These are phyloP conservation scores for Cistogaster globosa DNA, from an alignment of 2,888 invertebrate genomes.

Conservation along the genomic window DNA sequence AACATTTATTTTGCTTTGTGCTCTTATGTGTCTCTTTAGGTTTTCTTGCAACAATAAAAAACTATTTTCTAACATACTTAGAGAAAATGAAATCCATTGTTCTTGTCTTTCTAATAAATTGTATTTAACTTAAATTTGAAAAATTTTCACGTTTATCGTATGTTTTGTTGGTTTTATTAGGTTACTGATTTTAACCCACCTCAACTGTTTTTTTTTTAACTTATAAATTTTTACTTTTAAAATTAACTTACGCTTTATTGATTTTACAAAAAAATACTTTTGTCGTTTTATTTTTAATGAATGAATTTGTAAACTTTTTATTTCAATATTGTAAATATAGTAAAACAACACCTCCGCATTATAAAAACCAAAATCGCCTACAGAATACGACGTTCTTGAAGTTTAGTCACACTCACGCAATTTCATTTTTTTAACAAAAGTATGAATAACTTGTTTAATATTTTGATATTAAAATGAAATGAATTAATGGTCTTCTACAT, in stretches of 20 bases:
- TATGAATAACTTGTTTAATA: too few relatives aligned
- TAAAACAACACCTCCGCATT: slow-evolving; percentile 56
- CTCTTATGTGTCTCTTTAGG: slow-evolving; percentile 14
- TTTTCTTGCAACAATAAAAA: slow-evolving; percentile 1
- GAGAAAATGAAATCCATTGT: background rate
- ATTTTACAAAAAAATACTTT: slow-evolving; percentile 34
- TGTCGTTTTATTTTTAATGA: slow-evolving; percentile 26
- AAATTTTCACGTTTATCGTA: background rate
- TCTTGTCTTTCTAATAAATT: background rate
- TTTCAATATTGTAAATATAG: slow-evolving; percentile 53
- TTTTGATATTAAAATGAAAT: too few relatives aligned
- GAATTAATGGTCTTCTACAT: too few relatives aligned
- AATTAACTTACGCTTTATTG: slow-evolving; percentile 7
- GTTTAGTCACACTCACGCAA: slow-evolving; percentile 60
- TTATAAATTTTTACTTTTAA: background rate
- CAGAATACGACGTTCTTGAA: slow-evolving; percentile 45
- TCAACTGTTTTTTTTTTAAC: slow-evolving; percentile 1
- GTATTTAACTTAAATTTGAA: slow-evolving; percentile 6
- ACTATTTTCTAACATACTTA: slow-evolving; percentile 27
- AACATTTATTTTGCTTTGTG: slow-evolving; percentile 42
- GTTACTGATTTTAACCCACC: slow-evolving; percentile 38
- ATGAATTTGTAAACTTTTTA: slow-evolving; percentile 27
- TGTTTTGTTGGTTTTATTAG: slow-evolving; percentile 11
- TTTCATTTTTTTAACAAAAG: background rate
- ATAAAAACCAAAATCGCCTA: slow-evolving; percentile 50